Base-by-base conservation (phyloP, 2,797 vertebrate species). In the Urophycis tenuis region DNA sequence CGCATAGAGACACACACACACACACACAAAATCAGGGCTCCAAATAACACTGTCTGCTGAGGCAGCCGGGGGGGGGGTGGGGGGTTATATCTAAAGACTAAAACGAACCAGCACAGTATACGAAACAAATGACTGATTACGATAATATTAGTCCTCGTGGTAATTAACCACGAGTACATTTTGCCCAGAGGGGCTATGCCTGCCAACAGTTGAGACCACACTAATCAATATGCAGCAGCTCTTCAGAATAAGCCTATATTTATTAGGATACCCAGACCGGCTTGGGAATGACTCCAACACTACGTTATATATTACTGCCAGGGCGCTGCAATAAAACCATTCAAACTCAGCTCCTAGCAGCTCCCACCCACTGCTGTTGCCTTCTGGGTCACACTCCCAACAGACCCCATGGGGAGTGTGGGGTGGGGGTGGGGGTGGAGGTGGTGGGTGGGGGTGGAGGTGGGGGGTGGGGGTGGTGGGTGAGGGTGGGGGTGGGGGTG, bases 271-370 rank as follows among this genome's bases (percentile, higher is more conserved):
- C 53, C 2, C 53, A 60, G 53, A 60, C 17, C 15, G 22, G 45
- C 45, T 49, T 49, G 17, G 19, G 45, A 49, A 49, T 1, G 45
- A 49, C 45, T 49, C 45, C 53, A 25, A 60, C 22, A 60, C 53
- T n/a, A n/a, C 6, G 25, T 25, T 53, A 22, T 9, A 60, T 60
- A 60, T 60, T 5, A 0, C 29, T 70, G 76, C 78, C 76, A 75
- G 31, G 30, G 73, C 74, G 71, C 81, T 80, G 76, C 81, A 84
- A 81, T 78, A 78, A 77, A 84, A 81, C 79, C 74, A 77, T 83
- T 86, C 78, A 84, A 14, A 30, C 25, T 72, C 71, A 75, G 39
- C 76, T 78, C 41, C 45, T 71, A 49, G 36, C 67, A 60, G 53
- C 25, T n/a, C 22, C 17, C 45, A 49, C 10, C 36, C 12, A 39